Evolutionary conservation across 2,113 vertebrate species (phyloP).

Genomic region (Cyprinodon variegatus): DNA sequence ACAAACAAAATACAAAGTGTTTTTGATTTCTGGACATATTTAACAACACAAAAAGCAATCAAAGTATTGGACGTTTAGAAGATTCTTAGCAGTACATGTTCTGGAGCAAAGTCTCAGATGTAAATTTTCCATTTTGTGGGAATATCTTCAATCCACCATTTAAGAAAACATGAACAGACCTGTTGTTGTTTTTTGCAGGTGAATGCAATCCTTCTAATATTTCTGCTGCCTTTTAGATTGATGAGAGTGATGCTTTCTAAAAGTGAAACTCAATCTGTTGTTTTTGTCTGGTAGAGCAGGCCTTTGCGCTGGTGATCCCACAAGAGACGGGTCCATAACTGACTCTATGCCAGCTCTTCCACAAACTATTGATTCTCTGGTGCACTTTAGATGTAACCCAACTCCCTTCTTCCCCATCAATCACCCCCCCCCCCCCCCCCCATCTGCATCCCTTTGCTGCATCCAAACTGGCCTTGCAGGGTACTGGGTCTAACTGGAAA

Average conservation of each 20-base stretch:
- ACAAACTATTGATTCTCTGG: slow-evolving; percentile 68
- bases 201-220: slow-evolving; percentile 12
- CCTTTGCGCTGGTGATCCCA: slow-evolving; percentile 43
- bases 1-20: neutral
- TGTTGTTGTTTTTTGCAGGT: neutral
- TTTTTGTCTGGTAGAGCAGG: slow-evolving; percentile 40
- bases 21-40: neutral
- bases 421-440: slow-evolving; percentile 35
- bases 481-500: slow-evolving; percentile 66
- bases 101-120: neutral
- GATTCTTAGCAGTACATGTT: neutral
- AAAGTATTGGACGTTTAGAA: neutral
- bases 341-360: slow-evolving; percentile 51
- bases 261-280: slow-evolving; percentile 63
- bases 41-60: neutral
- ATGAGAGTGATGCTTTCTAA: slow-evolving; percentile 38
- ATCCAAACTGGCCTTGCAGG: slow-evolving; percentile 56
- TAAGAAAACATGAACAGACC: neutral
- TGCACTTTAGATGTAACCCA: slow-evolving; percentile 78
- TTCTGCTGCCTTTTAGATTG: slow-evolving; percentile 15
- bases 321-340: slow-evolving; percentile 46
- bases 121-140: neutral
- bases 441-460: slow-evolving; percentile 49
- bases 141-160: neutral
- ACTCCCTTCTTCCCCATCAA: slow-evolving; percentile 59